A percentile compares a stretch with the other conserved stretches of the same genome.
phyloP scores from a whole-genome alignment of 1,140 invertebrate genomes.

The Bombus balteatus region DNA sequence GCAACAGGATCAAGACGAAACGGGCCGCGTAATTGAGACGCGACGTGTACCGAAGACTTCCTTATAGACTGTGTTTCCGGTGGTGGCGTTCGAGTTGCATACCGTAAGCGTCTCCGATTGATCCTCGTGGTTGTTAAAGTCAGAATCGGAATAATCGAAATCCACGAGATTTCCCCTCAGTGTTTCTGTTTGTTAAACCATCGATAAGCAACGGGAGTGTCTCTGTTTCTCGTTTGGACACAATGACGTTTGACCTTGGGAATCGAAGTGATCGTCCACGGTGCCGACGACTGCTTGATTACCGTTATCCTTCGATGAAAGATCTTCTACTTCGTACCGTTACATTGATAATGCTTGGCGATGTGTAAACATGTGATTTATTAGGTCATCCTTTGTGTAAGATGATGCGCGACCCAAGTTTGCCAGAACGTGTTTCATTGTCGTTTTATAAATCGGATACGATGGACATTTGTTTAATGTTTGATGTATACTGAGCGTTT shows the following conservation, averaged over 20 bases:
- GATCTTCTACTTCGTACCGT: slow-evolving; percentile 46
- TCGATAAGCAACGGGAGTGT: background rate
- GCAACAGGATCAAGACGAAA: slow-evolving; percentile 47
- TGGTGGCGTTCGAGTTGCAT: background rate
- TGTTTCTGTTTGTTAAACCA: background rate
- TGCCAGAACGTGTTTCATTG: no score
- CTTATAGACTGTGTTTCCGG: slow-evolving; percentile 9
- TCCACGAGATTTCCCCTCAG: background rate
- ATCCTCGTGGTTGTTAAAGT: slow-evolving; percentile 10
- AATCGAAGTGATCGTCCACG: slow-evolving; percentile 47
- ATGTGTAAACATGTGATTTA: slow-evolving; percentile 50
- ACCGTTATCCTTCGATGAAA: slow-evolving; percentile 60
- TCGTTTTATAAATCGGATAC: no score
- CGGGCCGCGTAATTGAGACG: slow-evolving; percentile 52
- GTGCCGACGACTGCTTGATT: slow-evolving; percentile 44
- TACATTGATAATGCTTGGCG: slow-evolving; percentile 60
- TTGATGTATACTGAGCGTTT: no score
- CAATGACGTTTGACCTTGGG: slow-evolving; percentile 50
- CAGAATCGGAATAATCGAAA: slow-evolving; percentile 9
- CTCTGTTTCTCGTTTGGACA: background rate
- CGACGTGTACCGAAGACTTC: slow-evolving; percentile 16
- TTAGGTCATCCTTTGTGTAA: slow-evolving; percentile 27
- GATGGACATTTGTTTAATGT: no score
- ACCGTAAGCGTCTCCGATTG: background rate
- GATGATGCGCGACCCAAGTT: background rate